Evolutionary conservation across 2,113 vertebrate genomes (phyloP).

Genomic region (Podiceps cristatus): DNA sequence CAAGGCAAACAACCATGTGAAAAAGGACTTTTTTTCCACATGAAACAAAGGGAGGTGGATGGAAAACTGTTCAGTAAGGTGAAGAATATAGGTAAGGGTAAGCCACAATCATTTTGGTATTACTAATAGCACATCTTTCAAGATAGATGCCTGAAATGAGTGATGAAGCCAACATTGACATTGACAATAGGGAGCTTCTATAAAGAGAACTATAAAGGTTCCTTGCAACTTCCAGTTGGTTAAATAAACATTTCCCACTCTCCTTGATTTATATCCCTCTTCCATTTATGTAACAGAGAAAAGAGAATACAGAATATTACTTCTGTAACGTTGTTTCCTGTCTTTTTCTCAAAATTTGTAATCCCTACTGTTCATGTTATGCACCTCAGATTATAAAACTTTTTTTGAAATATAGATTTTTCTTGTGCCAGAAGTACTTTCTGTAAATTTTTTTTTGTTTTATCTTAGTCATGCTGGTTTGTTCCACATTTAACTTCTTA

Average conservation of each 20-base stretch:
- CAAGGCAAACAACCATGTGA: background rate
- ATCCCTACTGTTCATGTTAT: background rate
- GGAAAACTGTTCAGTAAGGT: background rate
- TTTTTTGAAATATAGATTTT: background rate
- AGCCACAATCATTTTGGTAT: background rate
- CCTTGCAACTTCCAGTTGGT: background rate
- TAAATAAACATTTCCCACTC: background rate
- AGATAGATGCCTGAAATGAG: background rate
- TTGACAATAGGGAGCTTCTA: background rate
- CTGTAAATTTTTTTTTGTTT: background rate
- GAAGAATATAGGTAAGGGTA: background rate
- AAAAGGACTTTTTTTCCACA: background rate
- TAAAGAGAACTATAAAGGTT: background rate
- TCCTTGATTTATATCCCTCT: background rate
- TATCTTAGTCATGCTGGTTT: fast-evolving
- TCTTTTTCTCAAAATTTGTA: background rate
- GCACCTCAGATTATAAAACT: background rate
- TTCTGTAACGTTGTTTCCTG: background rate
- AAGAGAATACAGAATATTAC: background rate
- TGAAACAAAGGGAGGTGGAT: background rate
- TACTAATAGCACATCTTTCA: background rate
- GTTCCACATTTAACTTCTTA: background rate
- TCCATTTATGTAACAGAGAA: background rate
- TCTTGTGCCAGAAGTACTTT: background rate
- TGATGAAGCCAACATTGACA: background rate